Conservation (phyloP, 2,113 vertebrate genomes). For the Laterallus jamaicensis region DNA sequence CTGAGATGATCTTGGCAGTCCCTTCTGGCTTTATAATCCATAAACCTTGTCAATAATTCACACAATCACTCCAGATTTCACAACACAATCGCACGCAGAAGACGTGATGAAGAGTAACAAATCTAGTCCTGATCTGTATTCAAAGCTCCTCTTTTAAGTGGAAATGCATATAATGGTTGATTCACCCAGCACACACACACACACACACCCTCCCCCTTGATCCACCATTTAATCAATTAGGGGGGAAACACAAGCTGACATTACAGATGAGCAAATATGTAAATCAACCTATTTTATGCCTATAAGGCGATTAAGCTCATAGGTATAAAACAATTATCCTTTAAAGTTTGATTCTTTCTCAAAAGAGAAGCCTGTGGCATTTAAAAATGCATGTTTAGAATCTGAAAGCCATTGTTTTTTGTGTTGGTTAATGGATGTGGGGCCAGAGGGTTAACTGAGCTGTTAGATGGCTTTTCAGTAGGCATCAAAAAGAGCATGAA, state of each 20-base stretch:
- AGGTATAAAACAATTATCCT: background rate
- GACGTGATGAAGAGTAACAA: background rate
- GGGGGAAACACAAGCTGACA: background rate
- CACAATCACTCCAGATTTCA: background rate
- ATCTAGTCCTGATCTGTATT: background rate
- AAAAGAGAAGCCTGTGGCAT: background rate
- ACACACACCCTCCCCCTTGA: background rate
- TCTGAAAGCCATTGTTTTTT: background rate
- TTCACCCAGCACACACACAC: background rate
- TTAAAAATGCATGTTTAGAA: background rate
- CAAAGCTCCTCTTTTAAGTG: background rate
- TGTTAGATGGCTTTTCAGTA: background rate
- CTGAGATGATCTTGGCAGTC: background rate
- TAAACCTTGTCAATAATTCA: background rate
- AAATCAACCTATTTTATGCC: background rate
- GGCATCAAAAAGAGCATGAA: slow-evolving; percentile 65
- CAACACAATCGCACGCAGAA: background rate
- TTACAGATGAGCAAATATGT: background rate
- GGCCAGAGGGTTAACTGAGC: background rate
- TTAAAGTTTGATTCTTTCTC: background rate
- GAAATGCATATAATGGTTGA: background rate
- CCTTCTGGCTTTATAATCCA: background rate
- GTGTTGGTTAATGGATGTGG: background rate
- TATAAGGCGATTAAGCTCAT: background rate
- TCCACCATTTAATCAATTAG: background rate